Conservation (phyloP, 2,888 invertebrate genomes). For the Elmis aenea region DNA sequence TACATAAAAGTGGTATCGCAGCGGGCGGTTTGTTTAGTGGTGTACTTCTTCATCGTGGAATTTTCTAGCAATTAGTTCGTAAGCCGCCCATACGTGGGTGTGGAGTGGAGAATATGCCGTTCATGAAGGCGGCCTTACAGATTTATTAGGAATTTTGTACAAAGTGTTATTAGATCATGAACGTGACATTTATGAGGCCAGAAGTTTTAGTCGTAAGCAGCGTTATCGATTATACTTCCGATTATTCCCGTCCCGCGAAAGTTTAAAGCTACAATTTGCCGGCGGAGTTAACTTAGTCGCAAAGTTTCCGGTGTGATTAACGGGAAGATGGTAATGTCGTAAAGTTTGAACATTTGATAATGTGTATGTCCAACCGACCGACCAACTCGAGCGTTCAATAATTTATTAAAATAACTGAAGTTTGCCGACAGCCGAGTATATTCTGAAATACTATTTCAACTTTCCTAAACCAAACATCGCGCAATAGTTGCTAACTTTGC, state of each 20-base stretch:
- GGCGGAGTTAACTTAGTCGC: conserved; percentile 16
- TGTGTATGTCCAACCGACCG: conserved; percentile 21
- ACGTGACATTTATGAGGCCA: conserved; percentile 20
- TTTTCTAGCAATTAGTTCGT: too few species aligned
- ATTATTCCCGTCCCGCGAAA: conserved; percentile 22
- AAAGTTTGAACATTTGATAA: conserved; percentile 26
- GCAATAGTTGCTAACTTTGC: conserved; percentile 42
- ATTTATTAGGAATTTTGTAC: background rate
- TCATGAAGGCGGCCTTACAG: background rate
- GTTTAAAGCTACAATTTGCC: conserved; percentile 20
- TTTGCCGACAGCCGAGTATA: conserved; percentile 29
- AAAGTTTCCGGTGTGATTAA: conserved; percentile 23
- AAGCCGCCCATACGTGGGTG: too few species aligned
- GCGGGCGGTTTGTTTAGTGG: too few species aligned
- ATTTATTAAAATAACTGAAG: conserved; percentile 35
- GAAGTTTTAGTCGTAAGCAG: conserved; percentile 26
- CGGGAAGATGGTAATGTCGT: conserved; percentile 26
- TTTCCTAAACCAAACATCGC: conserved; percentile 42
- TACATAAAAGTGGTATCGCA: too few species aligned
- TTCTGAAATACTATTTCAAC: conserved; percentile 39
- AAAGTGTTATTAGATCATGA: conserved; percentile 8
- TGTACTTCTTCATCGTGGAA: too few species aligned
- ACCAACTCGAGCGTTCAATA: conserved; percentile 23
- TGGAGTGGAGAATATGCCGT: too few species aligned
- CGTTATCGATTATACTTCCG: conserved; percentile 28